Percentiles rank a stretch among this genome's conserved stretches.
These are phyloP conservation scores for Atta colombica DNA, from an alignment of 1,140 invertebrate species.

Conservation along the genomic window DNA sequence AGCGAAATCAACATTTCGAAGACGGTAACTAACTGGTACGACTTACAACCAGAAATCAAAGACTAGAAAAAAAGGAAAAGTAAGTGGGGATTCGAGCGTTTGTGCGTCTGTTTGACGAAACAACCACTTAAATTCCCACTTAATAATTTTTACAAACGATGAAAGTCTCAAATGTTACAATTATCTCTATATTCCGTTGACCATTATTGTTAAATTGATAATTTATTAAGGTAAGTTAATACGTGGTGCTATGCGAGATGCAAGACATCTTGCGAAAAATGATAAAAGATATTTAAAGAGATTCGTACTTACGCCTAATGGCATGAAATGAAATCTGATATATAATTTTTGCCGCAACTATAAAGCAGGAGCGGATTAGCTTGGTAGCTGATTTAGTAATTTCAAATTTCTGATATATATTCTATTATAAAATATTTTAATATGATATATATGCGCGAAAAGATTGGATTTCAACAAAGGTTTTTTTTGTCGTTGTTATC, in stretches of 20 bases:
- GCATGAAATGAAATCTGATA: slow-evolving; percentile 29
- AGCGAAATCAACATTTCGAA: slow-evolving; percentile 89
- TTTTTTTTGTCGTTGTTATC: slow-evolving; percentile 12
- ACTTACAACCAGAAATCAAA: slow-evolving; percentile 89
- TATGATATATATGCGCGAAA: not conserved
- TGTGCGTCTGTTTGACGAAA: slow-evolving; percentile 57
- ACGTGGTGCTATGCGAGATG: slow-evolving; percentile 34
- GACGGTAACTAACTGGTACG: slow-evolving; percentile 90
- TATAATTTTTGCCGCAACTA: not conserved
- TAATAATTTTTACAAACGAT: slow-evolving; percentile 44
- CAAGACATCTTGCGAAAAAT: slow-evolving; percentile 38
- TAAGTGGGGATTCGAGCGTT: slow-evolving; percentile 63
- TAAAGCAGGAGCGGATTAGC: not conserved
- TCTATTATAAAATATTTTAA: slow-evolving; percentile 13
- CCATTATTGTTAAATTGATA: not conserved
- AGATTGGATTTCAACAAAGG: not conserved
- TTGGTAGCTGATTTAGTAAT: not conserved
- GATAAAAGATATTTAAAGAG: slow-evolving; percentile 28
- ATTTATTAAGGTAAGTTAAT: slow-evolving; percentile 3
- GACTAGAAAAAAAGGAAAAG: slow-evolving; percentile 78
- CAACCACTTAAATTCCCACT: slow-evolving; percentile 56
- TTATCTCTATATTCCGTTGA: slow-evolving; percentile 19
- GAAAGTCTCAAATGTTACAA: slow-evolving; percentile 6
- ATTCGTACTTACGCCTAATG: slow-evolving; percentile 68
- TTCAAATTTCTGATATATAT: not conserved